Evolutionary conservation across 2,797 vertebrate genomes (phyloP).

Genomic region (Enteromius radiatus): DNA sequence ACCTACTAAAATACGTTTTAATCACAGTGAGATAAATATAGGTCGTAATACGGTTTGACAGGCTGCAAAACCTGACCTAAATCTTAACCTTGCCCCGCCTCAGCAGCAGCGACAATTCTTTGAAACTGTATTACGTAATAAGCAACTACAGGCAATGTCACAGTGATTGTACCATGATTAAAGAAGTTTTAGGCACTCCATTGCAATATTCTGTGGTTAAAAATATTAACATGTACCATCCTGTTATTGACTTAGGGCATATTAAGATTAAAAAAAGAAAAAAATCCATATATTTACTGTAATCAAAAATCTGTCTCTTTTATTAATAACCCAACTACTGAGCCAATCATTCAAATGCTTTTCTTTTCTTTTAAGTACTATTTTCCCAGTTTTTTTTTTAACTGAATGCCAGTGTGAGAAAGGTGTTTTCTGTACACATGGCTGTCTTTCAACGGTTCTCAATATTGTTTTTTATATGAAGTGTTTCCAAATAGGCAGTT

Average conservation of each 20-base stretch:
- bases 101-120: background rate
- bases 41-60: too few species aligned
- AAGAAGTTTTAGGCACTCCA: background rate
- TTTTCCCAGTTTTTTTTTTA: background rate
- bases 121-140: background rate
- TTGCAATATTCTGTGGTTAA: background rate
- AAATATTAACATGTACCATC: background rate
- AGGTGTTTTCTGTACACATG: background rate
- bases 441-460: background rate
- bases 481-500: background rate
- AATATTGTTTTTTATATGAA: constrained; percentile 8
- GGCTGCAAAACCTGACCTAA: background rate
- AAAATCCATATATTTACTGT: background rate
- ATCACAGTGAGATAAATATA: too few species aligned
- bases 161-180: background rate
- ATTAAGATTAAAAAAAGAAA: background rate
- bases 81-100: background rate
- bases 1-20: too few species aligned
- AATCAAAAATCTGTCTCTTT: background rate
- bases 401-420: background rate
- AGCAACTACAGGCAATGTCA: background rate
- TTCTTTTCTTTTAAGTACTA: background rate
- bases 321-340: background rate
- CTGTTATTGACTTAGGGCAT: background rate
- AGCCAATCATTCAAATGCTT: background rate